A percentile compares a stretch with the other conserved stretches of the same genome.
phyloP scores from a whole-genome alignment of 2,888 invertebrate species.

The Sthenelais limicola region DNA sequence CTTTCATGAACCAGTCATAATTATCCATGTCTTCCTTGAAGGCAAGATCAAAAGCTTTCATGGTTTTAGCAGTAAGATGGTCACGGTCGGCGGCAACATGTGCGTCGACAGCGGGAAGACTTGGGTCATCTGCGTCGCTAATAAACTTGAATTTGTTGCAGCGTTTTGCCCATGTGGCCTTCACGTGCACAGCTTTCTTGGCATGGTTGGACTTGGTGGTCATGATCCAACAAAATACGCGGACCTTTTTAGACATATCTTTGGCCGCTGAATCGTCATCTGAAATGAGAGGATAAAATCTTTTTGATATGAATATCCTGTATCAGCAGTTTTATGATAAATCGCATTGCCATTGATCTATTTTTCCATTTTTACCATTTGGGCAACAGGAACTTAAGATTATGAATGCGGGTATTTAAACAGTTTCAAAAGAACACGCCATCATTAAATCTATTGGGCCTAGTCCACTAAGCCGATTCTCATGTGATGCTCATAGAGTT shows the following conservation, averaged over 20 bases:
- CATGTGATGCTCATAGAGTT: no score
- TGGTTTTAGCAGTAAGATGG: conserved; percentile 95
- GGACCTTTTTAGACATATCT: conserved; percentile 81
- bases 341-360: no score
- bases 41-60: conserved; percentile 90
- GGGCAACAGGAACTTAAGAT: no score
- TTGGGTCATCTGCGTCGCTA: conserved; percentile 76
- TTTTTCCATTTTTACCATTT: no score
- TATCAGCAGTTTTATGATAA: no score
- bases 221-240: conserved; percentile 96
- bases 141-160: conserved; percentile 69
- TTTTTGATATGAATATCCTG: neutral
- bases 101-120: conserved; percentile 80
- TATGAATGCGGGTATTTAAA: no score
- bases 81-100: conserved; percentile 90
- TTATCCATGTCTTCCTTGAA: conserved; percentile 86
- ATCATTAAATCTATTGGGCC: no score
- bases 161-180: conserved; percentile 92
- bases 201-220: conserved; percentile 91
- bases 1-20: conserved; percentile 97
- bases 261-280: conserved; percentile 49
- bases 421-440: no score
- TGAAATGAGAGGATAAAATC: conserved; percentile 9
- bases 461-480: no score
- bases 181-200: conserved; percentile 90